Conservation (phyloP, 1,140 invertebrate species). For the Heliothis subflexa region DNA sequence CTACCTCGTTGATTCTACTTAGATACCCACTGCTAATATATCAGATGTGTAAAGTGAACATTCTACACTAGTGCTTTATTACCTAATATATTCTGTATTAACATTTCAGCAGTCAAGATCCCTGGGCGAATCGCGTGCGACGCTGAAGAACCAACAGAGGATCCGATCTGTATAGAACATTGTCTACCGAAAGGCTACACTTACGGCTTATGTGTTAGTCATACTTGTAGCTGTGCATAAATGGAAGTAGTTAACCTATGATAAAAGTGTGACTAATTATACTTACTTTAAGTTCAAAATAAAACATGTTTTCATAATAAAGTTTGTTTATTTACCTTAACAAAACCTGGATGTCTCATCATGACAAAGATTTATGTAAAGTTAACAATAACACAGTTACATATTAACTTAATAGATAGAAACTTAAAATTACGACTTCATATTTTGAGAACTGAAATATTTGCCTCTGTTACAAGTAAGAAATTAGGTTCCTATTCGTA, state of each 20-base stretch:
- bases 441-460: conserved; percentile 1
- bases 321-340: conserved; percentile 1
- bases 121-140: conserved; percentile 48
- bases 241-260: background rate
- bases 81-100: background rate
- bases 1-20: too few relatives aligned
- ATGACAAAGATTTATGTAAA: conserved; percentile 5
- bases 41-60: too few relatives aligned
- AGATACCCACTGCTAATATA: too few relatives aligned
- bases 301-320: conserved; percentile 20
- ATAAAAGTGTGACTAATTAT: conserved; percentile 1
- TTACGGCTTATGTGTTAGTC: conserved; percentile 66
- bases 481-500: background rate
- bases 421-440: conserved; percentile 7
- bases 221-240: conserved; percentile 64
- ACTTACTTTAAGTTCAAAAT: conserved; percentile 19
- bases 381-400: background rate
- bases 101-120: conserved; percentile 45
- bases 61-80: background rate
- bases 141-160: conserved; percentile 47
- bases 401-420: background rate
- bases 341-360: background rate
- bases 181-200: conserved; percentile 54
- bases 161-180: conserved; percentile 49
- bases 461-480: background rate